Evolutionary conservation across 2,888 invertebrate species (phyloP), one percentile per base, ranked within the genome.

Genomic region (Erebia palarica): DNA sequence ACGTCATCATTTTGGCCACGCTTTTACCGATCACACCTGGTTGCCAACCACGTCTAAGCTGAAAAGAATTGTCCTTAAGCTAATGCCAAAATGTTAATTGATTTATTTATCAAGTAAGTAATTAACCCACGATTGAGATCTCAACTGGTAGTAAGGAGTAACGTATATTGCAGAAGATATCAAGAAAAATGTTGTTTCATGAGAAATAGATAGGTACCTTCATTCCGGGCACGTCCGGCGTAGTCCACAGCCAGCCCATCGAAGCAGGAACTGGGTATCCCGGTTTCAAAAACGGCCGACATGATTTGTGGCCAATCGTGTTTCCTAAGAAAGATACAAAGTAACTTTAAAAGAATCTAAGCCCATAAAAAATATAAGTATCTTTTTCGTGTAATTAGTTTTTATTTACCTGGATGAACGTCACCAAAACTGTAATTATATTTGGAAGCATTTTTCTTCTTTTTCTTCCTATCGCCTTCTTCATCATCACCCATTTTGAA

Each of bases 201-300:
- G 27, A 13, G n/a, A 36, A 36, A 44, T 42, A 8, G n/a, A 36
- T 18, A 21, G n/a, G n/a, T 79, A 90, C 92, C 88, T 90, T 91
- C 72, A 86, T 75, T 14, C 92, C 92, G 3, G 91, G 88, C 1
- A 87, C 79, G 70, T 91, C 89, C 0, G 75, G 67, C 9, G 87
- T 79, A 60, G 81, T 95, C 96, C 96, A 96, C 44, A 95, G 81
- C 96, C 96, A 96, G 0, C 96, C 96, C 96, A 96, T 96, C 59
- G 92, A 85, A 0, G 91, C 84, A 0, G 96, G 96, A 0, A 96
- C 95, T 9, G 93, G 88, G 44, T 89, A 86, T 0, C 92, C 91
- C 0, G 92, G 90, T 42, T 81, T 85, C 14, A 87, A 81, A 1
- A 94, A 87, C 1, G 86, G 79, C 67, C 83, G 83, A 79, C 96